Evolutionary conservation across 1,140 invertebrate species (phyloP), one percentile per base, ranked within the genome.

Genomic region (Xylocopa sonorina): DNA sequence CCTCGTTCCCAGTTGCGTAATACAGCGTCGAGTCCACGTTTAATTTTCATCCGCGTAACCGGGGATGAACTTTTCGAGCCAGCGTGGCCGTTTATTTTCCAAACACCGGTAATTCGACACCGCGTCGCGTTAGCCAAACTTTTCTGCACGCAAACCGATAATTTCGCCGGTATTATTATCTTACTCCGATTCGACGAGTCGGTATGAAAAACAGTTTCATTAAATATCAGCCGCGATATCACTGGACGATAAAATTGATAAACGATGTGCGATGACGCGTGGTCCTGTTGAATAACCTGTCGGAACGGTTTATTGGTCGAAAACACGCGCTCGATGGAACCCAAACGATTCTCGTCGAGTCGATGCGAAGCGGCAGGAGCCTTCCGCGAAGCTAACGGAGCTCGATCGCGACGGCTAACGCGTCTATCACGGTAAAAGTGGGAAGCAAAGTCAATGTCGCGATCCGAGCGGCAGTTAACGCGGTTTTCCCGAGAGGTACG

Each of bases 101-200:
- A 68, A 71, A 58, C 16, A 1, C 50, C 51, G 16, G 75, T 46
- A 51, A 69, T 53, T 67, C 48, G 51, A 32, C 24, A 3, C 0
- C 32, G 16, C 14, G 14, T 10, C 9, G 27, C 34, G n/a, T 34
- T 21, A 14, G 51, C 0, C 12, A 2, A 21, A 43, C 53, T 57
- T 58, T 48, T 48, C 16, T 24, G 14, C 21, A 46, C n/a, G 24
- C n/a, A 18, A 14, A 60, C 60, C 32, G 46, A 41, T 78, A 48
- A 75, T 62, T 53, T 50, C 48, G 41, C 51, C n/a, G 9, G 18
- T 68, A 80, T 63, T 76, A 57, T 81, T 46, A 32, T 43, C 38
- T 43, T 21, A 41, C 5, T 6, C 29, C 46, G 46, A 34, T 9
- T 51, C 64, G 24, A 2, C 14, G n/a, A 24, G 10, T 27, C 12